These are phyloP conservation scores for Alentia gelatinosa DNA, from an alignment of 2,888 invertebrate genomes.

Conservation along the genomic window DNA sequence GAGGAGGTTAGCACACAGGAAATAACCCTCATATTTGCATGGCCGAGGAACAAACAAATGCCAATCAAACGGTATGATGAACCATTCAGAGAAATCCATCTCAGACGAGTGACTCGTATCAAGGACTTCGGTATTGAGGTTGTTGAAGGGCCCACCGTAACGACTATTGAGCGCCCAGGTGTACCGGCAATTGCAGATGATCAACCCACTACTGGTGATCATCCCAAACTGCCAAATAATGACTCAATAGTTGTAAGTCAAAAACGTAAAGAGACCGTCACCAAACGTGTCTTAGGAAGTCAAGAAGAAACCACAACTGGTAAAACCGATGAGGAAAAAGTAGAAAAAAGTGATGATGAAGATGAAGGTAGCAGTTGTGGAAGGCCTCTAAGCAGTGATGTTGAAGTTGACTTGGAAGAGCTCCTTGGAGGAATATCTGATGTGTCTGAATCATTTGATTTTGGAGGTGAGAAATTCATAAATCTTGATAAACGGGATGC, in stretches of 20 bases:
- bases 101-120: slow-evolving; percentile 46
- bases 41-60: neutral
- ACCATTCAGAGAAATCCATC: slow-evolving; percentile 46
- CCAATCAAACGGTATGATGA: slow-evolving; percentile 25
- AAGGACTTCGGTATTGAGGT: slow-evolving; percentile 55
- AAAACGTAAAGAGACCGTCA: slow-evolving; percentile 15
- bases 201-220: neutral
- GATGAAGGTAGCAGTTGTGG: slow-evolving; percentile 44
- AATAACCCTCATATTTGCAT: slow-evolving; percentile 52
- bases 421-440: slow-evolving; percentile 26
- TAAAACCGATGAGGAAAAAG: neutral
- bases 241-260: slow-evolving; percentile 39
- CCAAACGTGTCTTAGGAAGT: neutral
- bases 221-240: neutral
- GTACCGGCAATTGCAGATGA: neutral
- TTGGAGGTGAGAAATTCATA: slow-evolving; percentile 30
- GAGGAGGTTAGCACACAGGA: slow-evolving; percentile 49
- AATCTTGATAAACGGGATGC: neutral
- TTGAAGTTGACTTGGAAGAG: slow-evolving; percentile 30
- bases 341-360: slow-evolving; percentile 21
- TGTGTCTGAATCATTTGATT: slow-evolving; percentile 30
- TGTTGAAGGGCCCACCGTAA: slow-evolving; percentile 46
- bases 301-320: neutral
- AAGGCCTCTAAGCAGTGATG: slow-evolving; percentile 4
- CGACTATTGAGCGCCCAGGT: slow-evolving; percentile 36